Evolutionary conservation across 37 sponge, comb jelly and placozoan genomes (phyloP), one percentile per base, ranked within the genome.

Genomic region (Hormiphora californensis): DNA sequence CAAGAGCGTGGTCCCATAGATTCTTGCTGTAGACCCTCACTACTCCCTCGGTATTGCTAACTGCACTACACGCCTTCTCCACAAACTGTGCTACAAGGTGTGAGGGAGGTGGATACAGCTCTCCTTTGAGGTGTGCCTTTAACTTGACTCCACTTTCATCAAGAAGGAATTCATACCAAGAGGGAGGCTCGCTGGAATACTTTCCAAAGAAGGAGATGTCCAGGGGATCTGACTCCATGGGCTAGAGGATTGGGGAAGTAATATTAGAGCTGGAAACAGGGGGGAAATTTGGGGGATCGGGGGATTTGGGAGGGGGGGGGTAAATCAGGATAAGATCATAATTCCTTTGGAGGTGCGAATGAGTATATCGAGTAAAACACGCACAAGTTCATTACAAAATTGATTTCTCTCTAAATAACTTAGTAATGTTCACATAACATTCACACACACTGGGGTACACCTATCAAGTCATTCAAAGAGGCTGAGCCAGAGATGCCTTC

Each of bases 121-220:
- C 43, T 22, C 25, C 43, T 73, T 73, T 46, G 27, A 73, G 22
- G 27, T 73, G 81, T 27, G 46, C 25, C 46, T 9, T n/a, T 21
- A 73, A 25, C 23, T 73, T 73, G 23, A 32, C 43, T 1, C 81
- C 81, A 4, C 46, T 32, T 41, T n/a, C 81, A 73, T 73, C 81
- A 25, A 73, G 81, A 21, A 73, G 9, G 35, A 73, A 73, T 21
- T 73, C 81, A 36, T 43, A 73, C 81, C 81, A 73, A 21, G 81
- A 36, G 21, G 81, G 81, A 43, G 81, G 81, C 23, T 73, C 81
- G 21, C 43, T 27, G 35, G 46, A 43, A 30, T 73, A 73, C 44
- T 73, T 73, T 43, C 43, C 43, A 28, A 73, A 73, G 46, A 73
- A 73, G 23, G 81, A 73, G 35, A n/a, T 46, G 25, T 41, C 44